Evolutionary conservation across 2,888 invertebrate species (phyloP).

Genomic region (Epistrophe eligans): DNA sequence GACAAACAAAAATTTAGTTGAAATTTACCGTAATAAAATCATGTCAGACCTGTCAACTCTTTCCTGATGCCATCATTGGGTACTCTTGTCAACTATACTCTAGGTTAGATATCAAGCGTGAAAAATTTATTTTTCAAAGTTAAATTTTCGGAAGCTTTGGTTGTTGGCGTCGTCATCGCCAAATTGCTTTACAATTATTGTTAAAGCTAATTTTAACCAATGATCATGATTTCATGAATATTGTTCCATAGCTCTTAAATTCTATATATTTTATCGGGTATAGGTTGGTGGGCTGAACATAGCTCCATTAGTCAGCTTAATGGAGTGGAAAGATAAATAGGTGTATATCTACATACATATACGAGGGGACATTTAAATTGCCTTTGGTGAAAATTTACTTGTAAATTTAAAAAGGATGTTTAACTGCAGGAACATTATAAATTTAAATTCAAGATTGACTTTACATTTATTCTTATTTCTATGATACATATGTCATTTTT

Average conservation of each 20-base stretch:
- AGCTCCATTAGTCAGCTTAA: slow-evolving; percentile 36
- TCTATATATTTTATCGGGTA: background rate
- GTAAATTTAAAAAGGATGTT: slow-evolving; percentile 10
- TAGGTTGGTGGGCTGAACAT: background rate
- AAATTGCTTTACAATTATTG: background rate
- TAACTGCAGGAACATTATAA: background rate
- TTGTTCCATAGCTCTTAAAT: background rate
- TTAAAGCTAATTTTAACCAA: background rate
- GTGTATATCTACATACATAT: too few relatives aligned
- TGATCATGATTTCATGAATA: background rate
- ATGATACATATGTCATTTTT: too few relatives aligned
- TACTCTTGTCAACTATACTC: slow-evolving; percentile 1
- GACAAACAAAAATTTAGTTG: slow-evolving; percentile 46
- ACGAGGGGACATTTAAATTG: background rate
- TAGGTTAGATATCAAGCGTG: slow-evolving; percentile 39
- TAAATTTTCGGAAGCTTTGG: background rate
- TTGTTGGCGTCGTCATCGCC: background rate
- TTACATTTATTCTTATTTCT: too few relatives aligned
- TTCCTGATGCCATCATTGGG: background rate
- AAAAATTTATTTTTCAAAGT: slow-evolving; percentile 39
- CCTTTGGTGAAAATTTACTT: background rate
- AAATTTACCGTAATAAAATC: slow-evolving; percentile 33
- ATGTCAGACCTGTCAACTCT: slow-evolving; percentile 8
- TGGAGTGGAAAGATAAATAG: slow-evolving; percentile 33
- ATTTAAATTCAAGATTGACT: too few relatives aligned